These are phyloP conservation scores for Epirrhoe tristata DNA, from an alignment of 2,888 invertebrate species.

Conservation along the genomic window DNA sequence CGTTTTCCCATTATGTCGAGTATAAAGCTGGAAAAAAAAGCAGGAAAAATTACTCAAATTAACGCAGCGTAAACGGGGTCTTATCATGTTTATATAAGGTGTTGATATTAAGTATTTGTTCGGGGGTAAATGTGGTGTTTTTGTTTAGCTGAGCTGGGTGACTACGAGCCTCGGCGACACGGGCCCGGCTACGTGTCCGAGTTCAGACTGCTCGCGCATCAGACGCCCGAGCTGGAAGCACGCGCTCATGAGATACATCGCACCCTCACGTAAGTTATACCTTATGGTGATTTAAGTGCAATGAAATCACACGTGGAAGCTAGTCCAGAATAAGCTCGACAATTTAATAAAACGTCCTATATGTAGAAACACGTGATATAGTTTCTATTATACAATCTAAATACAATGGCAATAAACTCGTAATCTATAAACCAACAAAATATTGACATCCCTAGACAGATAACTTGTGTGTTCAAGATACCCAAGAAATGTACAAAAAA, in stretches of 20 bases:
- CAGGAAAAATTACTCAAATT: slow-evolving; percentile 33
- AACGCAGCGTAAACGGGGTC: slow-evolving; percentile 30
- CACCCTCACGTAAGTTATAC: slow-evolving; percentile 90
- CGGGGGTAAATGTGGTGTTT: slow-evolving; percentile 86
- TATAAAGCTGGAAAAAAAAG: slow-evolving; percentile 30
- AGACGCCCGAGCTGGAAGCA: slow-evolving; percentile 95
- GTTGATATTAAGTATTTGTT: slow-evolving; percentile 41
- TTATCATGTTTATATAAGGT: slow-evolving; percentile 35
- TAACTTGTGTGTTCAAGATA: slow-evolving; percentile 6
- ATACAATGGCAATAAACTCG: too few species aligned
- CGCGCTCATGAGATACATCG: slow-evolving; percentile 95
- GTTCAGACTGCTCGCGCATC: slow-evolving; percentile 96
- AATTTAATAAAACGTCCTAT: too few species aligned
- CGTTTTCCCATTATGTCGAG: slow-evolving; percentile 30
- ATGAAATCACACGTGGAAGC: too few species aligned
- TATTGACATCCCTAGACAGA: background rate
- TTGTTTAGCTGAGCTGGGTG: slow-evolving; percentile 95
- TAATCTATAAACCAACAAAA: background rate
- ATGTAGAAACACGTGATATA: too few species aligned
- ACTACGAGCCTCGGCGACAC: slow-evolving; percentile 95
- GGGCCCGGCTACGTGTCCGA: slow-evolving; percentile 97
- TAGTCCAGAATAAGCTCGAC: too few species aligned
- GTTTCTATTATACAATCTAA: too few species aligned
- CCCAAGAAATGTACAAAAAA: slow-evolving; percentile 53
- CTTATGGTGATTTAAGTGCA: background rate